Base-by-base conservation (phyloP, 2,113 vertebrate genomes). In the Sinosuthora webbiana region DNA sequence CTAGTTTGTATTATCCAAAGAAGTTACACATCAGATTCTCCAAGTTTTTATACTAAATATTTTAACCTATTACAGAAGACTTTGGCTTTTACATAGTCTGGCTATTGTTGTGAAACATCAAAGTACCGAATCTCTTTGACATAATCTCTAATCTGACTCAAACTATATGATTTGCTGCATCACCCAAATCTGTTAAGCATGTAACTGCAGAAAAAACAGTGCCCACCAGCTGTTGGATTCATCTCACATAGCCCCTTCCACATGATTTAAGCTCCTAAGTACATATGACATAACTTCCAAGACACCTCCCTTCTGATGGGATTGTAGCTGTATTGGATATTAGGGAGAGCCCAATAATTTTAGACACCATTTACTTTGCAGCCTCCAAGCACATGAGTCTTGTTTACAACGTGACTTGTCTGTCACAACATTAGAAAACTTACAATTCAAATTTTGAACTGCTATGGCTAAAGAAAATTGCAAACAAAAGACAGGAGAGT, bases 331-430 rank as follows among this genome's bases (percentile, higher is more conserved):
- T 30, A 62, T 12, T 63, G 33, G 11, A 64, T 35, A 14, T 37
- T 57, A 57, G 50, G 33, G 37, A 60, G 33, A 64, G 44, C 8
- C 12, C 12, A 13, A 37, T 62, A 52, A 83, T 24, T 49, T 69
- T 1, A 35, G 28, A 74, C 41, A 49, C 12, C 10, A 57, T 15
- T 15, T 45, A 53, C 18, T 70, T 20, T 16, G 17, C 73, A 86
- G 63, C 37, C 22, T 89, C 22, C 22, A 76, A 83, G 15, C 33
- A 68, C 1, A 0, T 9, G 15, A 76, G 5, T 37, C 28, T 63
- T 47, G 2, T 45, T n/a, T 52, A 28, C 2, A 65, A 42, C 2
- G 3, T 0, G 0, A 78, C 13, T 70, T 30, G 7, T 13, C n/a
- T 62, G 23, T 81, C 80, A 89, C 52, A 91, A 59, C 8, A 63